Base-by-base conservation (phyloP, 2,888 invertebrate species). In the Cyclophora punctaria region DNA sequence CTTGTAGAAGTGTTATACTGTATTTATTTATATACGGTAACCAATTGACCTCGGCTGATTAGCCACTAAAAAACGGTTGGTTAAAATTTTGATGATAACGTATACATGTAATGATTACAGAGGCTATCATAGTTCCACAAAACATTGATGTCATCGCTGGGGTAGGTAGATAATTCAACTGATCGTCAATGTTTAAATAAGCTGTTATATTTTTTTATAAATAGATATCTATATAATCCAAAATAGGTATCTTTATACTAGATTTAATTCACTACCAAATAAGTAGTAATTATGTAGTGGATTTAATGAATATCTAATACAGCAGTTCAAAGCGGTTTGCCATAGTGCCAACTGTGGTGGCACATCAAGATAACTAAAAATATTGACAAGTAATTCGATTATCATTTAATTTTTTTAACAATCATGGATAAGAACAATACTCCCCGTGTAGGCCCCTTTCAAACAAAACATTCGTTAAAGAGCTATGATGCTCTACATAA, bases 61-160 rank as follows among this genome's bases (percentile, higher is more conserved):
- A 66, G 57, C 60, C 50, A 56, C 56, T 57, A 63, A 62, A 65
- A 61, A 66, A 62, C 68, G 56, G 67, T 63, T 71, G 67, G 60
- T 67, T 67, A 68, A 66, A 67, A 69, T 60, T 69, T 66, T 53
- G 52, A 52, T 55, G 73, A 75, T 79, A 73, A 72, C 20, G 64
- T 44, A 58, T 65, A 61, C 56, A 53, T 64, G 63, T 62, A 63
- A 37, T 57, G 56, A 67, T 65, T 67, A 73, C 66, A 75, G 64
- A 76, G 79, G 79, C 73, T 79, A 79, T 79, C 79, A 57, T 62
- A 64, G 37, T 37, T 37, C 4, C 65, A 64, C 60, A 69, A 67
- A 71, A 71, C 67, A 72, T 67, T 71, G 68, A 75, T 76, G 71
- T 73, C 75, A 77, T 71, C 67, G 64, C 61, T 62, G 55, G 48